Base-by-base conservation (phyloP, 2,113 vertebrate species). In the Gnathonemus longibarbis region DNA sequence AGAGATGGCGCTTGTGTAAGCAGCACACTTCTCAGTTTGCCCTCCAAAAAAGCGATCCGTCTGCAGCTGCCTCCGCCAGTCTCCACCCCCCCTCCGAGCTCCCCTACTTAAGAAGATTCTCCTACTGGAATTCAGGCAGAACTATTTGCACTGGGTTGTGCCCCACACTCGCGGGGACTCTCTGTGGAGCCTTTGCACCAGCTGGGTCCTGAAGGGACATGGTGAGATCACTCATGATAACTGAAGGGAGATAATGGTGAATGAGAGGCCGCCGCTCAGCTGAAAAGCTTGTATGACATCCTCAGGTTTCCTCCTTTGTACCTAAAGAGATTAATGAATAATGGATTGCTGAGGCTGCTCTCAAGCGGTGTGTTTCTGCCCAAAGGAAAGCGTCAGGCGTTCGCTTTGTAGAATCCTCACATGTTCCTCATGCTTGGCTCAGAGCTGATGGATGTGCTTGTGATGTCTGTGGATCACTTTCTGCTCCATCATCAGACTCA, bases 391-490 rank as follows among this genome's bases (percentile, higher is more conserved):
- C 19, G 8, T 45, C 62, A 70, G 39, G 83, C n/a, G 27, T 70
- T 70, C 27, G n/a, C 62, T 70, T 70, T 70, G 62, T 70, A 70
- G n/a, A 27, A 70, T 70, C 10, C n/a, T 70, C n/a, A 70, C 10
- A 70, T 70, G n/a, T 70, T 42, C 11, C 48, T 48, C 83, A 46
- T 84, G 31, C 50, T 50, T 39, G 70, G 2, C 92, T 90, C 89
- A 89, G 27, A 46, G 88, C 24, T 31, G 31, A 35, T 89, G 48
- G 24, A 11, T 70, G 21, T 53, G 24, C 56, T 19, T 88, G 5
- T n/a, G 17, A 48, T 88, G 56, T 5, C 91, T n/a, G 48, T 27
- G 48, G 84, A 17, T 48, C n/a, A 3, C n/a, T 45, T 49, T 15
- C 42, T 70, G 10, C 62, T 70, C 62, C 62, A 70, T 70, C 62